A percentile compares a stretch with the other conserved stretches of the same genome.
Evolutionary conservation across 2,888 invertebrate genomes (phyloP).

Genomic region (Orchestes rusci): DNA sequence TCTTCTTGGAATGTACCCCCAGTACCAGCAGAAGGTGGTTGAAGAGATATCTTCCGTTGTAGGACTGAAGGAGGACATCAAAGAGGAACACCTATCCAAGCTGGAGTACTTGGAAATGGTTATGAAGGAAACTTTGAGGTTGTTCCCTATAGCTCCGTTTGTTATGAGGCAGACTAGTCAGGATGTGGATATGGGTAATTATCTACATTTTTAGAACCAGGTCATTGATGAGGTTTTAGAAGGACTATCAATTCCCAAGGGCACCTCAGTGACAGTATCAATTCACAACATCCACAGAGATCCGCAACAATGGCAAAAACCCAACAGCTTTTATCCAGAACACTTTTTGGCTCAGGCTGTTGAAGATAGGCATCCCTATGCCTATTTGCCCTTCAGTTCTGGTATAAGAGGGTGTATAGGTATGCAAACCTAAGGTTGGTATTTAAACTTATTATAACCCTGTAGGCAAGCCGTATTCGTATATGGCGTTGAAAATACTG

Average conservation of each 20-base stretch:
- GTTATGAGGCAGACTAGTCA: slow-evolving; percentile 30
- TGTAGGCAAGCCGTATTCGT: slow-evolving; percentile 24
- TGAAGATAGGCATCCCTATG: slow-evolving; percentile 28
- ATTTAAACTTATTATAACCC: slow-evolving; percentile 2
- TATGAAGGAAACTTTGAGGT: slow-evolving; percentile 33
- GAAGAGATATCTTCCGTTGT: slow-evolving; percentile 27
- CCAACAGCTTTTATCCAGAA: slow-evolving; percentile 33
- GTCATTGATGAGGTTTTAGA: slow-evolving; percentile 22
- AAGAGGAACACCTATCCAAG: slow-evolving; percentile 27
- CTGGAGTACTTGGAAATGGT: slow-evolving; percentile 34
- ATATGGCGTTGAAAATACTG: slow-evolving; percentile 22
- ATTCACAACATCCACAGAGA: slow-evolving; percentile 30
- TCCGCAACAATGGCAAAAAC: slow-evolving; percentile 31
- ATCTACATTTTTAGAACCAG: not conserved
- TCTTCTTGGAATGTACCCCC: slow-evolving; percentile 34
- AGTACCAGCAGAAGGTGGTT: slow-evolving; percentile 29
- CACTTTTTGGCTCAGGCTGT: slow-evolving; percentile 32
- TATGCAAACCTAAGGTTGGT: slow-evolving; percentile 4
- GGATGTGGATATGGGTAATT: slow-evolving; percentile 20
- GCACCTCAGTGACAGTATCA: slow-evolving; percentile 25
- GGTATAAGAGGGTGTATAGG: slow-evolving; percentile 24
- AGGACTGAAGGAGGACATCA: slow-evolving; percentile 19
- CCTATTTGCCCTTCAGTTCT: slow-evolving; percentile 34
- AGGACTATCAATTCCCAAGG: slow-evolving; percentile 26
- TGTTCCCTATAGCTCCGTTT: slow-evolving; percentile 35